Evolutionary conservation across 2,113 vertebrate species (phyloP).

Genomic region (Gymnarchus niloticus): DNA sequence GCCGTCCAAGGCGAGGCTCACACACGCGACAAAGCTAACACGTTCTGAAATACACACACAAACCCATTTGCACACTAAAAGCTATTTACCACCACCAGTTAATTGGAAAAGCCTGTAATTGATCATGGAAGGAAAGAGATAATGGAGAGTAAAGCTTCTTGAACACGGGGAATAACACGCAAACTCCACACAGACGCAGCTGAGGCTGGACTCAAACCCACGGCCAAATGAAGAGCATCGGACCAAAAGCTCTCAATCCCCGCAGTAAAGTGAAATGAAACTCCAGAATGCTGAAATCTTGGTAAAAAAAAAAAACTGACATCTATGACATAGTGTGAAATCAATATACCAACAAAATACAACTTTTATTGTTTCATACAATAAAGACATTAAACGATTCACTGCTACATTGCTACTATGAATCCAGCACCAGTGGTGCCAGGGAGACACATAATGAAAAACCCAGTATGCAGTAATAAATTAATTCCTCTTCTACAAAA

Average conservation of each 20-base stretch:
- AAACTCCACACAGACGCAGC: not conserved
- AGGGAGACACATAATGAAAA: not conserved
- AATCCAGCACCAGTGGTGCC: not conserved
- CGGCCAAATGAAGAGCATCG: not conserved
- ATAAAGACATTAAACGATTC: not conserved
- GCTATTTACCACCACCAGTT: not conserved
- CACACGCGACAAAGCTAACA: too few relatives aligned
- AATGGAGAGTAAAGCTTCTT: not conserved
- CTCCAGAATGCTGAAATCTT: not conserved
- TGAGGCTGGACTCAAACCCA: not conserved
- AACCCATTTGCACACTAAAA: not conserved
- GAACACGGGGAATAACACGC: not conserved
- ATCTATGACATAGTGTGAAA: not conserved
- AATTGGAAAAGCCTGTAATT: not conserved
- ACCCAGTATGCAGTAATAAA: not conserved
- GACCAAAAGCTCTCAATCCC: not conserved
- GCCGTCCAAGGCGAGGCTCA: not conserved
- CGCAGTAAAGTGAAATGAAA: not conserved
- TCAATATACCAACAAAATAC: not conserved
- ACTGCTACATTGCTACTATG: not conserved
- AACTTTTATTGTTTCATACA: not conserved
- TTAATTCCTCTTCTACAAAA: not conserved
- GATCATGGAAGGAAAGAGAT: not conserved
- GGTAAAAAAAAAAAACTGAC: not conserved
- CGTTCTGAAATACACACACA: too few relatives aligned